Evolutionary conservation across 2,113 vertebrate genomes (phyloP), one percentile per base, ranked within the genome.

Genomic region (Carassius gibelio): DNA sequence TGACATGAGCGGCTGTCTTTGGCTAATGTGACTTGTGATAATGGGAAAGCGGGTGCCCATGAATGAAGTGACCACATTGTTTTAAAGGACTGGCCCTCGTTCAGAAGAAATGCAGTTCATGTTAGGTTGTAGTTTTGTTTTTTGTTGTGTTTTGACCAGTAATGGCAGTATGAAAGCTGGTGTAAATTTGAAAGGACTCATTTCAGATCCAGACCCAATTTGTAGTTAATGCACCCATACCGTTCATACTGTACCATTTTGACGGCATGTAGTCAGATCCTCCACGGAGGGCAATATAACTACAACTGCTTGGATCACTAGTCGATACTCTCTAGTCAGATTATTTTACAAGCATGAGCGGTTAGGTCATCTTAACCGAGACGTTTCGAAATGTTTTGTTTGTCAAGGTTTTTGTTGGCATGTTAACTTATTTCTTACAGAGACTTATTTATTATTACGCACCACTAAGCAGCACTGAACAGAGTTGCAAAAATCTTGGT

Each of bases 31-130:
- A 26, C 26, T 26, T 26, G 26, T 26, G 26, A 74, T 50, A 23
- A 62, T 45, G 48, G 38, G 59, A 36, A 68, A 36, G 66, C 34
- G 17, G 50, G 36, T 45, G 42, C 45, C 30, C 5, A 11, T 74
- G 80, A 66, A 17, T 74, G 80, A 75, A 45, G 78, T 74, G 71
- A 66, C 57, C 9, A 21, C 66, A 76, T 88, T 88, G 87, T 86
- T 86, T 55, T 3, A 36, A 81, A 48, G 50, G 30, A 1, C 26
- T 36, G 79, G 85, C 83, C 21, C 55, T 62, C 10, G 17, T 77
- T 75, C 34, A 81, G 23, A 50, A 61, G n/a, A 71, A 75, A 69
- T 69, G 48, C 42, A 34, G 55, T 23, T 34, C 15, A 8, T 75
- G 48, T 66, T 55, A 34, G 62, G 14, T 38, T 45, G 19, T 14